These are phyloP conservation scores for Marmota flaviventris DNA, from an alignment of 2,113 vertebrate genomes.

Conservation along the genomic window DNA sequence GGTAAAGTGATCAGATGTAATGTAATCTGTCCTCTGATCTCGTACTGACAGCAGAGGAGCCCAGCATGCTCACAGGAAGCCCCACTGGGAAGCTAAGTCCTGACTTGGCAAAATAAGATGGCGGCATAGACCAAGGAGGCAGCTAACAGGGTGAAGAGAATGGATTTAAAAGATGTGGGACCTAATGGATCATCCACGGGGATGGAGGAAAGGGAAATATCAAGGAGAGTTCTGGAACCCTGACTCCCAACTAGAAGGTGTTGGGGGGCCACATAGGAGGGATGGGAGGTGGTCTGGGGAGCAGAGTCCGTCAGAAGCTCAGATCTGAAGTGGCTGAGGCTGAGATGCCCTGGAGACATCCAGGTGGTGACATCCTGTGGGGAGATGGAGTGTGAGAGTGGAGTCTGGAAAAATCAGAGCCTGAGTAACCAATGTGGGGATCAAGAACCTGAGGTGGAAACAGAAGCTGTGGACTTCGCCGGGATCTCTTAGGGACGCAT, in stretches of 20 bases:
- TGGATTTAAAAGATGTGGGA: neutral
- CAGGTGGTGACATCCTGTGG: neutral
- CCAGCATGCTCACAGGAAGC: fast-evolving
- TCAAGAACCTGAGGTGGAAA: neutral
- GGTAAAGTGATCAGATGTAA: neutral
- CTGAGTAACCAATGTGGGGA: neutral
- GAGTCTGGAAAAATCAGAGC: neutral
- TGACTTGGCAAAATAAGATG: neutral
- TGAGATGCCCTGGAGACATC: neutral
- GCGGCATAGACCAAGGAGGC: neutral
- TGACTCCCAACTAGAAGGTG: neutral
- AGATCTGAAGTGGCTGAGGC: neutral
- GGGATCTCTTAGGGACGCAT: neutral
- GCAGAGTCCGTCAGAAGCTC: neutral
- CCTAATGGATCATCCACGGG: neutral
- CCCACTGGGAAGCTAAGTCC: neutral
- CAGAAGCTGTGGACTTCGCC: neutral
- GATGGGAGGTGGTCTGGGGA: neutral
- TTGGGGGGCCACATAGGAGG: neutral
- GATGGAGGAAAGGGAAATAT: neutral
- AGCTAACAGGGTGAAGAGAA: neutral
- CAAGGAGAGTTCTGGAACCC: neutral
- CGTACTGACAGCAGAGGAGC: neutral
- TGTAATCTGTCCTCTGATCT: neutral
- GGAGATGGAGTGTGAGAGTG: neutral